phyloP scores from a whole-genome alignment of 2,113 vertebrate genomes.

The Oreochromis niloticus region DNA sequence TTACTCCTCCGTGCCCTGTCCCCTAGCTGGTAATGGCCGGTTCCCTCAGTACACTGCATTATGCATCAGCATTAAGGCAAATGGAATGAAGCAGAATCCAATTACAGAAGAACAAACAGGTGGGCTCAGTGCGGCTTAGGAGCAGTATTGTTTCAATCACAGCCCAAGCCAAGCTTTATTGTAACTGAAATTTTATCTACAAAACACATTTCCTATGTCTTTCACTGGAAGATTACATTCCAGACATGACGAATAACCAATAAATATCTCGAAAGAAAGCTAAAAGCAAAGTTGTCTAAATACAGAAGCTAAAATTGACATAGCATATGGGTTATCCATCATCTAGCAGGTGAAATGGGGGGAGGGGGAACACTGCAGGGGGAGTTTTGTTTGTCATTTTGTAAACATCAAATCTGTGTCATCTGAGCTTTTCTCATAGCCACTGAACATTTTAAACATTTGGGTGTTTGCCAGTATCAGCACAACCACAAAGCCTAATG shows the following conservation, averaged over 20 bases:
- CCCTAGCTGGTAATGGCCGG: constrained; percentile 55
- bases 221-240: constrained; percentile 24
- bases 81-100: constrained; percentile 73
- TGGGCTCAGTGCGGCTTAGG: constrained; percentile 66
- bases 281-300: constrained; percentile 9
- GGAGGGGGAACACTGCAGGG: neutral
- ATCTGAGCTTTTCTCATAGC: neutral
- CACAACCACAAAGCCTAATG: neutral
- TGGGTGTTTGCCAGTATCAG: neutral
- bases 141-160: constrained; percentile 68
- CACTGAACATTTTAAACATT: neutral
- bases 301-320: neutral
- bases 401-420: neutral
- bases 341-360: neutral
- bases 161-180: constrained; percentile 43
- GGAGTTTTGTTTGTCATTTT: neutral
- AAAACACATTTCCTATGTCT: constrained; percentile 61
- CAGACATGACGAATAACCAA: constrained; percentile 19
- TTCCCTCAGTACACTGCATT: constrained; percentile 62
- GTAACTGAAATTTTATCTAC: constrained; percentile 63
- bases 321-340: neutral
- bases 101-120: constrained; percentile 72
- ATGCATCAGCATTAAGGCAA: constrained; percentile 71
- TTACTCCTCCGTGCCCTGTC: constrained; percentile 55
- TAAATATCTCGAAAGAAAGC: neutral